Percentiles rank a stretch among this genome's conserved stretches.
phyloP scores from a whole-genome alignment of 37 sponge, comb jelly and placozoan genomes.

The Beroe ovata region DNA sequence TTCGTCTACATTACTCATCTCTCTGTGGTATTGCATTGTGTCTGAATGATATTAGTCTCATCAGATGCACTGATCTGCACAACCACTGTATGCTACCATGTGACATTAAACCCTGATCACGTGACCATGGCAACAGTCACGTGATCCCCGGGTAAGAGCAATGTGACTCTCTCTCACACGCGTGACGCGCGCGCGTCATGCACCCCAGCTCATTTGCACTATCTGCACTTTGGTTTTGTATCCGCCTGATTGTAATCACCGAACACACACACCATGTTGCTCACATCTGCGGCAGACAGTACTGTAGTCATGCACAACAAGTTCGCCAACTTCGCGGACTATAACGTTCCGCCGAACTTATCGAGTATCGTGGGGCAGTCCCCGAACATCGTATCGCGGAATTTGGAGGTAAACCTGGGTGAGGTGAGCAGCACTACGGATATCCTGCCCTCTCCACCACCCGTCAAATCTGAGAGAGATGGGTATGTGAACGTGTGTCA shows the following conservation, averaged over 20 bases:
- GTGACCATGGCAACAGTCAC: slow-evolving; percentile 21
- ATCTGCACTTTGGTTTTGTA: slow-evolving; percentile 31
- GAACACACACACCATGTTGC: slow-evolving; percentile 2
- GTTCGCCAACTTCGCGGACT: slow-evolving; percentile 48
- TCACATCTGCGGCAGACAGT: slow-evolving; percentile 37
- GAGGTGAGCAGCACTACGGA: slow-evolving; percentile 38
- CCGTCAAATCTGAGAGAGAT: slow-evolving; percentile 2
- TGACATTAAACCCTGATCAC: not conserved
- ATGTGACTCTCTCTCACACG: slow-evolving; percentile 20
- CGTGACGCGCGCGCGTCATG: slow-evolving; percentile 44
- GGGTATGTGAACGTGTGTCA: not conserved
- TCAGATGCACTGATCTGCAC: not conserved
- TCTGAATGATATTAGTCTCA: too few species aligned
- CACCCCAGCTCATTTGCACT: slow-evolving; percentile 19
- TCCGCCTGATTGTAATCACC: not conserved
- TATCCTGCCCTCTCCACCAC: slow-evolving; percentile 12
- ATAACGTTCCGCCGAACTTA: slow-evolving; percentile 30
- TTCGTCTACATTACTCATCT: too few species aligned
- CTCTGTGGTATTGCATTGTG: too few species aligned
- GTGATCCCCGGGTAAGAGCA: not conserved
- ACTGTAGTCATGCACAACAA: slow-evolving; percentile 52
- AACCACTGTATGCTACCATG: too few species aligned
- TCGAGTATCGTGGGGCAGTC: not conserved
- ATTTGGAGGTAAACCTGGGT: slow-evolving; percentile 16
- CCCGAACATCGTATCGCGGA: slow-evolving; percentile 35